Percentiles rank a stretch among this genome's conserved stretches.
These are phyloP conservation scores for Butorides virescens DNA, from an alignment of 2,113 vertebrate species.

Conservation along the genomic window DNA sequence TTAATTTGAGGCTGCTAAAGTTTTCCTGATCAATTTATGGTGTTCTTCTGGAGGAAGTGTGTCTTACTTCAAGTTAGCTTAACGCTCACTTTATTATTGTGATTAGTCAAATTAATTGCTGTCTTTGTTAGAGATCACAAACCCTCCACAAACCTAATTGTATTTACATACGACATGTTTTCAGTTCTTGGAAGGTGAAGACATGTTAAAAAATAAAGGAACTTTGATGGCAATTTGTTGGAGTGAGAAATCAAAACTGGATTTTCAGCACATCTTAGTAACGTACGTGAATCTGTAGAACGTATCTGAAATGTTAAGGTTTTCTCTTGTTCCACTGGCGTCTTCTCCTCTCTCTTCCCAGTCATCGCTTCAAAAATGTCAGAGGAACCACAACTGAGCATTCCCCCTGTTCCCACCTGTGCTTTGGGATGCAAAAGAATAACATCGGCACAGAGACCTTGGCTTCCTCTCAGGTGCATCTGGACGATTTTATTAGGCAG, in stretches of 20 bases:
- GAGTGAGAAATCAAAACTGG: background rate
- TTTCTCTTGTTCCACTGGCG: background rate
- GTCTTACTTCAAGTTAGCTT: background rate
- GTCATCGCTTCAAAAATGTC: background rate
- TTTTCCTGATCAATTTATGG: background rate
- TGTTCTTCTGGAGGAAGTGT: background rate
- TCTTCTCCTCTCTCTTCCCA: background rate
- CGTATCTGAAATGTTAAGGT: background rate
- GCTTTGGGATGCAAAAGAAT: background rate
- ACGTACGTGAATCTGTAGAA: rapidly evolving
- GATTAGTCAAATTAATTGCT: background rate
- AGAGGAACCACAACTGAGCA: background rate
- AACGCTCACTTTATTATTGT: background rate
- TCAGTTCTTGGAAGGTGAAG: background rate
- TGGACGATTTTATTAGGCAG: background rate
- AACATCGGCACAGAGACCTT: background rate
- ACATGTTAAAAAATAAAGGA: background rate
- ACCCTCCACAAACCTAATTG: background rate
- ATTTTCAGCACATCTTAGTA: background rate
- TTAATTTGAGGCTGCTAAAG: background rate
- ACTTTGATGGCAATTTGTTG: background rate
- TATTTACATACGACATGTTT: background rate
- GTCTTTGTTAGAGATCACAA: background rate
- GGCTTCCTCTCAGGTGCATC: background rate
- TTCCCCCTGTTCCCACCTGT: background rate